phyloP scores from a whole-genome alignment of 2,113 vertebrate species.

The Lasiurus borealis region DNA sequence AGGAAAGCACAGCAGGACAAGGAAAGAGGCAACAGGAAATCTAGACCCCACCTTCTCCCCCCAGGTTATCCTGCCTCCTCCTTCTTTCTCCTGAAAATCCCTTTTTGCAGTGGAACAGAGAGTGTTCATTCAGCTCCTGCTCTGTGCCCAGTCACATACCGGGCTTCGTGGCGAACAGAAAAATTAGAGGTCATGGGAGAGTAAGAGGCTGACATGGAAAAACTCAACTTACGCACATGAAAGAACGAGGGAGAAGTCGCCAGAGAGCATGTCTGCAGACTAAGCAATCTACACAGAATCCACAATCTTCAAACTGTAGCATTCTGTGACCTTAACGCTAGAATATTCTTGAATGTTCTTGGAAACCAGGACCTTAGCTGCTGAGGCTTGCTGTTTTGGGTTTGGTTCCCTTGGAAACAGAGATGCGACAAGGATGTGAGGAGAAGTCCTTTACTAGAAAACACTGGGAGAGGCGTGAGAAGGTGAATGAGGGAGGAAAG shows the following conservation, averaged over 20 bases:
- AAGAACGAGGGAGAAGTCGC: not conserved
- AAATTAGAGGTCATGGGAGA: not conserved
- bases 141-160: not conserved
- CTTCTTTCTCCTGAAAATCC: rapidly evolving
- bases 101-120: not conserved
- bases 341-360: not conserved
- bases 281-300: not conserved
- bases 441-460: not conserved
- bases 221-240: not conserved
- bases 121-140: not conserved
- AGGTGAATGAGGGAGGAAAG: not conserved
- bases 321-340: not conserved
- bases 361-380: not conserved
- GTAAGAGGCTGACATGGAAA: not conserved
- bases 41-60: no score
- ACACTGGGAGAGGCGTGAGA: not conserved
- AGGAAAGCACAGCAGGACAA: not conserved
- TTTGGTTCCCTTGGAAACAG: not conserved
- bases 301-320: not conserved
- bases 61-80: rapidly evolving
- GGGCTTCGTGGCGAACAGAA: not conserved
- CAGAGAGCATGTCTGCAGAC: not conserved
- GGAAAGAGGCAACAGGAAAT: no score
- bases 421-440: not conserved
- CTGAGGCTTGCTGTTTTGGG: not conserved